Conservation (phyloP, 2,113 vertebrate genomes). For the Peromyscus maniculatus region DNA sequence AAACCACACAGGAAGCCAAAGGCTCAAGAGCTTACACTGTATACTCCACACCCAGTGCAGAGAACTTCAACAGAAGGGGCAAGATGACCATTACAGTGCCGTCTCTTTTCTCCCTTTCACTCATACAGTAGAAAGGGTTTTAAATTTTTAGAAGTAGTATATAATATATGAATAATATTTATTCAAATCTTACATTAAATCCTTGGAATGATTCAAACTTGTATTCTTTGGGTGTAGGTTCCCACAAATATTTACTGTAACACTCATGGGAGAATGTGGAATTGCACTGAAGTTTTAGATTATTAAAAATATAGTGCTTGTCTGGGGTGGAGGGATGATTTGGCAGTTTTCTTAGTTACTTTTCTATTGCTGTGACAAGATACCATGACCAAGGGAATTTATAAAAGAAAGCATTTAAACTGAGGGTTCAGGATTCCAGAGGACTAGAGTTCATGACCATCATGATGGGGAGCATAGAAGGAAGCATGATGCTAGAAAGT, state of each 20-base stretch:
- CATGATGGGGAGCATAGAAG: not conserved
- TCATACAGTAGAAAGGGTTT: not conserved
- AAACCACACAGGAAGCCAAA: constrained; percentile 28
- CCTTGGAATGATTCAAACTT: not conserved
- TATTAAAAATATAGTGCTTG: not conserved
- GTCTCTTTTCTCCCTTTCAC: not conserved
- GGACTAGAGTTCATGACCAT: not conserved
- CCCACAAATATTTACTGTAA: not conserved
- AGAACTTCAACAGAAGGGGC: not conserved
- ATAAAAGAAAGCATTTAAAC: not conserved
- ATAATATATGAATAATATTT: not conserved
- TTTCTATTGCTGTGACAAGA: not conserved
- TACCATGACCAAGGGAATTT: not conserved
- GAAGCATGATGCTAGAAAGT: not conserved
- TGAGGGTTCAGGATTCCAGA: not conserved
- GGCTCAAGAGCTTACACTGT: not conserved
- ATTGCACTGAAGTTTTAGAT: not conserved
- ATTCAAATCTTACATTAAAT: not conserved
- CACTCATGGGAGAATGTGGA: not conserved
- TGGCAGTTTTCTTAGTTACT: not conserved
- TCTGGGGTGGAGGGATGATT: not conserved
- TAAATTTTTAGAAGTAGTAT: not conserved
- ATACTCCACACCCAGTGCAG: no score
- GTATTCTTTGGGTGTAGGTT: not conserved
- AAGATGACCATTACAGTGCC: not conserved